Base-by-base conservation (phyloP, 1,140 invertebrate species). In the Caenorhabditis tropicalis region DNA sequence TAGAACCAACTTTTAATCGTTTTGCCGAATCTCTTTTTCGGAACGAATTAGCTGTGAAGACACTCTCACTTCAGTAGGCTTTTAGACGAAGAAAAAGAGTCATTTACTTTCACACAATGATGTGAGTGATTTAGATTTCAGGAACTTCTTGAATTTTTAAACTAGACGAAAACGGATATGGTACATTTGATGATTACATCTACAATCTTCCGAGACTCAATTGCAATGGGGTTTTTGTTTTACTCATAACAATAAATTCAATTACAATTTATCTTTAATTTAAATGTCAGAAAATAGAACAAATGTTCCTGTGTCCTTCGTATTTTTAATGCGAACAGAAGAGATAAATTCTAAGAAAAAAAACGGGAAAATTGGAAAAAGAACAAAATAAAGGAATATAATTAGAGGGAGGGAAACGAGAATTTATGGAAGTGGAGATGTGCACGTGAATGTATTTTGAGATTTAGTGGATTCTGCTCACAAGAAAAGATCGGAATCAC, bases 1-100 rank as follows among this genome's bases (percentile, higher is more conserved):
- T 15, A 19, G 5, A 15, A 16, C 19, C 36, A 74, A 74, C 65
- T 74, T 74, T 74, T 74, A 74, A 74, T 74, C 65, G 65, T 74
- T 74, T 74, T 74, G 36, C 65, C n/a, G 65, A 74, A 74, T 74
- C 65, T 74, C 65, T 74, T 74, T 74, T 74, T 74, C 65, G 65
- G 65, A 74, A 74, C 65, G 65, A 74, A 43, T 74, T 74, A 74
- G 65, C 33, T 65, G 58, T 74, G 65, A 74, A 74, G 65, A 74
- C n/a, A 43, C 65, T 33, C 58, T 65, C 16, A 43, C 36, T 74
- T 10, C 15, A 21, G 65, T 43, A 43, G 39, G 5, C 53, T 58
- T n/a, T 58, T 2, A 58, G 53, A 27, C 53, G 53, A 27, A 9
- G 53, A 29, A 58, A 43, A 43, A 43, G 12, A 19, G 29, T 33